These are phyloP conservation scores for Drosophila repleta DNA, from an alignment of 1,140 invertebrate species.

Conservation along the genomic window DNA sequence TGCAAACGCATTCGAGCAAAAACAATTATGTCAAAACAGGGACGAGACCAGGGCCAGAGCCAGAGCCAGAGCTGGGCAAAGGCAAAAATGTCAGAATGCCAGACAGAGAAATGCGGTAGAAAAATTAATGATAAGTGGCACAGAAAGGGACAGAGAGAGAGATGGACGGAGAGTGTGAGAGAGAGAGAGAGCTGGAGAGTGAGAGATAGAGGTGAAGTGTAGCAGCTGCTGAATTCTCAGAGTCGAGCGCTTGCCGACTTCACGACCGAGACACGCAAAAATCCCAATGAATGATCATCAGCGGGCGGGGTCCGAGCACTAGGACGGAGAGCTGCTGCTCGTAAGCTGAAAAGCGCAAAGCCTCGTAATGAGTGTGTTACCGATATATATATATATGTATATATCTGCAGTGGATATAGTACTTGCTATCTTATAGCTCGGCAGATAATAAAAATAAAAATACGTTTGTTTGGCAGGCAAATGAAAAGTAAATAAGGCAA, in stretches of 20 bases:
- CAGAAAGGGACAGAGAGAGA: not conserved
- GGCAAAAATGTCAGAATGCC: constrained; percentile 76
- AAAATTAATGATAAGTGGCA: constrained; percentile 83
- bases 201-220: constrained; percentile 31
- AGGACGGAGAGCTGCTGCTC: constrained; percentile 15
- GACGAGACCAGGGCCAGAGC: constrained; percentile 21
- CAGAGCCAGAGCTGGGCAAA: constrained; percentile 25
- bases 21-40: constrained; percentile 79
- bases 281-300: constrained; percentile 66
- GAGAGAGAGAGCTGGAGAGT: not conserved
- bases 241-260: constrained; percentile 47
- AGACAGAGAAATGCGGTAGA: constrained; percentile 69
- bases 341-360: constrained; percentile 64
- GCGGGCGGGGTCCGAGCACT: no score
- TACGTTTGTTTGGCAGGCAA: constrained; percentile 71
- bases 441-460: constrained; percentile 66
- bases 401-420: not conserved
- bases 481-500: constrained; percentile 81
- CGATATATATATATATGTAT: not conserved
- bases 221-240: constrained; percentile 65
- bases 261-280: constrained; percentile 71
- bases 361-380: constrained; percentile 48
- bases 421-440: constrained; percentile 3
- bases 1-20: constrained; percentile 49
- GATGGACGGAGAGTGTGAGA: not conserved